phyloP scores from a whole-genome alignment of 2,797 vertebrate genomes.

The Arrhamphus sclerolepis region DNA sequence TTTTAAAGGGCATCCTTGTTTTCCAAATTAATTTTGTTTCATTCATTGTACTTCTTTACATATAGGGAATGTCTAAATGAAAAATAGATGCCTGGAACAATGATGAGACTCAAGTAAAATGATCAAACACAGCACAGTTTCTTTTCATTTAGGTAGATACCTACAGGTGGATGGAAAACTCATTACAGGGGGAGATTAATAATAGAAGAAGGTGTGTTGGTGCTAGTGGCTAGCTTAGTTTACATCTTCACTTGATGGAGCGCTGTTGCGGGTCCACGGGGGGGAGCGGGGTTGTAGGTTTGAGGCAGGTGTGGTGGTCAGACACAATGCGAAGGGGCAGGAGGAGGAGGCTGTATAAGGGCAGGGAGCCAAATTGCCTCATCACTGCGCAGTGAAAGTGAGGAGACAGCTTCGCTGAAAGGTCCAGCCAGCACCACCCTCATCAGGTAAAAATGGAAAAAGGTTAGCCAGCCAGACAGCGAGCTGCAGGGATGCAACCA shows the following conservation, averaged over 20 bases:
- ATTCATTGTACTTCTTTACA: background rate
- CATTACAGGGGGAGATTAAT: conserved; percentile 82
- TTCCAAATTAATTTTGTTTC: conserved; percentile 17
- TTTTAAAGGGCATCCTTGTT: conserved; percentile 22
- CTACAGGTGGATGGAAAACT: conserved; percentile 82
- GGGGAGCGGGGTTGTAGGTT: background rate
- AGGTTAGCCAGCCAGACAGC: conserved; percentile 53
- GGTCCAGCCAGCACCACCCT: conserved; percentile 49
- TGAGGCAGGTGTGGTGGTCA: conserved; percentile 22
- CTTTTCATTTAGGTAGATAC: conserved; percentile 59
- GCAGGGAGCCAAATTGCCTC: conserved; percentile 59
- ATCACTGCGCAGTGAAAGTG: conserved; percentile 74
- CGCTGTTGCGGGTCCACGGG: conserved; percentile 34
- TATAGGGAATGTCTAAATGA: background rate
- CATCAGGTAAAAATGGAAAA: conserved; percentile 84
- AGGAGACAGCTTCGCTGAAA: conserved; percentile 68
- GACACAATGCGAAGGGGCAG: conserved; percentile 48
- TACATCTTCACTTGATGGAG: conserved; percentile 74
- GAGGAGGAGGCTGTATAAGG: conserved; percentile 45
- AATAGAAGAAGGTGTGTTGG: conserved; percentile 76
- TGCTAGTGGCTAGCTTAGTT: conserved; percentile 77
- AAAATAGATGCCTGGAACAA: conserved; percentile 3
- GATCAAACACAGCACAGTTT: conserved; percentile 52
- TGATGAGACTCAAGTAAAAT: conserved; percentile 45
- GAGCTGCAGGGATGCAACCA: conserved; percentile 34